Base-by-base conservation (phyloP, 2,888 invertebrate species). In the Lasioglossum vierecki region DNA sequence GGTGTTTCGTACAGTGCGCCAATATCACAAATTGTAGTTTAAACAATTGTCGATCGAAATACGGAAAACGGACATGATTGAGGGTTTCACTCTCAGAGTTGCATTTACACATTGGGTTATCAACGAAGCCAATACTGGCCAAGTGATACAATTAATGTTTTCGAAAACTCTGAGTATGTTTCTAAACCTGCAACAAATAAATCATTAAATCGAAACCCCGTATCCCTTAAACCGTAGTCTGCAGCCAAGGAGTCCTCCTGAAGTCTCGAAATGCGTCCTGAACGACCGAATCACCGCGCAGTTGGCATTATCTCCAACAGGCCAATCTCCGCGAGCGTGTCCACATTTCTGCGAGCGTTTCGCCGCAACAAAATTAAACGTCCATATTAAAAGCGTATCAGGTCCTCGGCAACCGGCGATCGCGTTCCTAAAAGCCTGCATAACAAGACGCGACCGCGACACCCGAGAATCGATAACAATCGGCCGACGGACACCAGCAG, bases 331-430 rank as follows among this genome's bases (percentile, higher is more conserved):
- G 66, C 18, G 15, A 66, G 66, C 30, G 30, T 35, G 3, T 35
- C 35, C 53, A 53, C 22, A n/a, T 53, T 22, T 53, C 53, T 53
- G 53, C 53, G 53, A 53, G 66, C 30, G 30, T 22, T 30, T 8
- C 35, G 8, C 66, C 8, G 35, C 30, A 35, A 66, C 66, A 30
- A 35, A 66, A 35, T 30, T 18, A 66, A 35, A 15, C 66, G 66
- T 30, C 66, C 66, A 9, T 68, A 68, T 68, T 68, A 68, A 68
- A 68, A 68, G 22, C n/a, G 39, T 39, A 39, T 68, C 68, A 41
- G 35, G 13, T 60, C 60, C 60, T 4, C 13, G 13, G 15, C 66
- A 68, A n/a, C 68, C 30, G 66, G 18, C 41, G 35, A 68, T 22
- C 39, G 35, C 68, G 22, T 22, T 22, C 68, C 68, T 68, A 68